A percentile compares a stretch with the other conserved stretches of the same genome.
Evolutionary conservation across 1,140 invertebrate genomes (phyloP).

Genomic region (Trachymyrmex septentrionalis): DNA sequence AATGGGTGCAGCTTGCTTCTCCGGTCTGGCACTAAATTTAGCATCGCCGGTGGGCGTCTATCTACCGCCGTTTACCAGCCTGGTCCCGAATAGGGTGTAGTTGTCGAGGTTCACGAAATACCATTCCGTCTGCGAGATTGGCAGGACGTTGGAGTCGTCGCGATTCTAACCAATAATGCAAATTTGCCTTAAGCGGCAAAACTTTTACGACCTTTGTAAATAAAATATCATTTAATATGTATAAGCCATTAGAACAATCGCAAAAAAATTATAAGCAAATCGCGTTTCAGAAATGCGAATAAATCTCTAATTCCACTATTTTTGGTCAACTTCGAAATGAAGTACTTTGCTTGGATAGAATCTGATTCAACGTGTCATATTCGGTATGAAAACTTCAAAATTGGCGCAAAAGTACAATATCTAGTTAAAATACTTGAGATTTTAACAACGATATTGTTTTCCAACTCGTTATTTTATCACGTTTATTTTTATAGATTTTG

Average conservation of each 20-base stretch:
- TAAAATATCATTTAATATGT: background rate
- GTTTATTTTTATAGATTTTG: no score
- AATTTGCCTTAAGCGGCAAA: background rate
- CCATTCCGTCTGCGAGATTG: slow-evolving; percentile 61
- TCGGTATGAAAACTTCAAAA: background rate
- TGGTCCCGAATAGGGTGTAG: slow-evolving; percentile 77
- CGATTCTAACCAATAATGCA: slow-evolving; percentile 3
- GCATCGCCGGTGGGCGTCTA: slow-evolving; percentile 80
- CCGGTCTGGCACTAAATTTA: slow-evolving; percentile 82
- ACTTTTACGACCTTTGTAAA: background rate
- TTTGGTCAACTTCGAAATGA: no score
- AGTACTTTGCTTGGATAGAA: no score
- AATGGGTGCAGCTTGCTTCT: slow-evolving; percentile 62
- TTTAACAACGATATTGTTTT: background rate
- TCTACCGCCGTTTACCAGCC: slow-evolving; percentile 78
- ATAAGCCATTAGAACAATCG: background rate
- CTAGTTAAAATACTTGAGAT: background rate
- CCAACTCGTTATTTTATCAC: background rate
- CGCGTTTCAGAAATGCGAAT: background rate
- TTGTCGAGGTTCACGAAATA: slow-evolving; percentile 73
- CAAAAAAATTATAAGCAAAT: background rate
- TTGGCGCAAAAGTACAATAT: background rate
- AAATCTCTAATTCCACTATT: background rate
- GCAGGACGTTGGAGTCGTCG: slow-evolving; percentile 29
- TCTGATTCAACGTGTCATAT: no score